Base-by-base conservation (phyloP, 2,113 vertebrate genomes). In the Rafetus swinhoei region DNA sequence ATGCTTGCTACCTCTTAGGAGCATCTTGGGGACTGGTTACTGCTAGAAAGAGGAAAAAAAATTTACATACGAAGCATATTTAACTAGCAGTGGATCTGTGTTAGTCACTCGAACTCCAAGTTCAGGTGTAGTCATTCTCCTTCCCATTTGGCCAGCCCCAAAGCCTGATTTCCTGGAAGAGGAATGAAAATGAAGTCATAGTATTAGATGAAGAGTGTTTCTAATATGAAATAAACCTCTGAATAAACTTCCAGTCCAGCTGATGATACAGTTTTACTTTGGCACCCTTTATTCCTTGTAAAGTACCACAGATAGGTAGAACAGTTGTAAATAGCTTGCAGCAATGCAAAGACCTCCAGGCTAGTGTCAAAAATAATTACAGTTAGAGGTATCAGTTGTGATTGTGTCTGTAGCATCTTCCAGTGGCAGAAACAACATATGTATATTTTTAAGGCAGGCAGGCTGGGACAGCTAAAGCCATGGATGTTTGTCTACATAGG, bases 71-170 rank as follows among this genome's bases (percentile, higher is more conserved):
- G 24, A 24, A 13, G 21, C 12, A 13, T 45, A 45, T 16, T 7
- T 9, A 9, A 25, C 13, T 4, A 25, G 32, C 52, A 1, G 35
- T 56, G 55, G 21, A 2, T 14, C 24, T 4, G 0, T 25, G 50
- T 5, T 3, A 7, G 72, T 4, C 9, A 6, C 18, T 19, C 39
- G 1, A 1, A 29, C 2, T 9, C 7, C 39, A 27, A 54, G 45
- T 2, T 7, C 9, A 53, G 56, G 55, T 55, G n/a, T 74, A 35
- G 15, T 24, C 6, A 1, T 0, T 1, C 69, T 22, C 7, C 3
- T 3, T 50, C 54, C 4, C 50, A 19, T 8, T 0, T 3, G 14
- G 50, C 7, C 3, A 24, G 52, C 4, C 82, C 22, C 3, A 0
- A 45, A 25, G 4, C 21, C 56, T 5, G 29, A n/a, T 35, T 82